Base-by-base conservation (phyloP, 2,888 invertebrate species). In the Drosophila prolongata region DNA sequence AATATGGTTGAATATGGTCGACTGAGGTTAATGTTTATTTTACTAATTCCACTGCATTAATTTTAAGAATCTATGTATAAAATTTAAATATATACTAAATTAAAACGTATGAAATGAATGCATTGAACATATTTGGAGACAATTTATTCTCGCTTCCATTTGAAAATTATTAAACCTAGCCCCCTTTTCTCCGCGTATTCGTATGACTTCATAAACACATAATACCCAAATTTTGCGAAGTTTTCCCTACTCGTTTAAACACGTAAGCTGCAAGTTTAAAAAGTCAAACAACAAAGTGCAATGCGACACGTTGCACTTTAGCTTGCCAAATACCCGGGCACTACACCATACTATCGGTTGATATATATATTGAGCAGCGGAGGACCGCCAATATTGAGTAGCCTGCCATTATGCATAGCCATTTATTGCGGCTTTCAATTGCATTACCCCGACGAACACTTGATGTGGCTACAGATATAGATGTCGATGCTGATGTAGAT, bases 361-460 rank as follows among this genome's bases (percentile, higher is more conserved):
- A 38, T 47, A 57, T 38, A 65, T 43, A 30, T 42, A 34, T 73
- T 35, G 49, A 13, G 24, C 55, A 55, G 43, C 14, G 14, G 44
- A 46, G 40, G 46, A 60, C 54, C 62, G 57, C 46, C 58, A 57
- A 75, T 75, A 75, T 72, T 75, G 69, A 76, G 72, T 69, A 64
- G 50, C 82, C 70, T 62, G 86, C 75, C 86, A 81, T 79, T 85
- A 78, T 85, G 79, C 88, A 78, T 58, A 69, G 58, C 78, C 85
- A 85, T 80, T 80, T 80, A 75, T 73, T 80, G 87, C 68, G 81
- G 73, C 73, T 78, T 79, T 65, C 78, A 65, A 74, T 71, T 64
- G 82, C 81, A 81, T 65, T 71, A 77, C 58, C 55, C 54, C 40
- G n/a, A 49, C 14, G 56, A 47, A 53, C 66, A 68, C 66, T 66